Evolutionary conservation across 1,140 invertebrate genomes (phyloP).

Genomic region (Microplitis demolitor): DNA sequence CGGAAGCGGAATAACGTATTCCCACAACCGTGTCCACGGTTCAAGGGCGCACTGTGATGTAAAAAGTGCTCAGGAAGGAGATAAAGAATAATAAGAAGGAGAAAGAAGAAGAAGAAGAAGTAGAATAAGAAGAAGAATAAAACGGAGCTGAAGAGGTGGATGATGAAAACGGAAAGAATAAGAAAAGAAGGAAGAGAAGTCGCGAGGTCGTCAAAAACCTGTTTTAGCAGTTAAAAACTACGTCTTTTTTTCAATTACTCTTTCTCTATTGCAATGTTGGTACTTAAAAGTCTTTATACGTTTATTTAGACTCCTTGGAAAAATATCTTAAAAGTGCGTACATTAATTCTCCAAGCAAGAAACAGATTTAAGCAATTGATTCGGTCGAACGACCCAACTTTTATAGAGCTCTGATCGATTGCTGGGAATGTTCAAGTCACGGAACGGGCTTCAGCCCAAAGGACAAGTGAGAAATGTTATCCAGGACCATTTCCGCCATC

Average conservation of each 20-base stretch:
- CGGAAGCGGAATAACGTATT: conserved; percentile 24
- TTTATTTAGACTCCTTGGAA: background rate
- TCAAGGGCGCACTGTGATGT: conserved; percentile 22
- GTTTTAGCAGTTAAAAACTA: conserved; percentile 27
- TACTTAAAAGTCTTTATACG: background rate
- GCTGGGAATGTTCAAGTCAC: conserved; percentile 19
- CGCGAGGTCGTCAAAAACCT: conserved; percentile 30
- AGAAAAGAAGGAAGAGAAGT: conserved; percentile 23
- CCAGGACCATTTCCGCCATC: too few species aligned
- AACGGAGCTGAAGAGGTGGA: conserved; percentile 3
- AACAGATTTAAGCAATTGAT: background rate
- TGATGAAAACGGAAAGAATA: background rate
- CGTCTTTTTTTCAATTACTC: conserved; percentile 8
- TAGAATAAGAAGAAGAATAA: conserved; percentile 11
- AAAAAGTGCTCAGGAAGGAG: background rate
- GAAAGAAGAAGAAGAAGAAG: background rate
- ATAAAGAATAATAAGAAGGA: background rate
- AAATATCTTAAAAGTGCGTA: too few species aligned
- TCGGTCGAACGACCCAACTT: background rate
- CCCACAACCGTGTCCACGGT: conserved; percentile 15
- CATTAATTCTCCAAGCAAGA: background rate
- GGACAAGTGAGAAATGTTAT: conserved; percentile 25
- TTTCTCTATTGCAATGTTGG: background rate
- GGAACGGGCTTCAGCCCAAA: conserved; percentile 25
- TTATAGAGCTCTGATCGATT: conserved; percentile 7